phyloP scores from a whole-genome alignment of 2,113 vertebrate genomes.

The Sturnira hondurensis region DNA sequence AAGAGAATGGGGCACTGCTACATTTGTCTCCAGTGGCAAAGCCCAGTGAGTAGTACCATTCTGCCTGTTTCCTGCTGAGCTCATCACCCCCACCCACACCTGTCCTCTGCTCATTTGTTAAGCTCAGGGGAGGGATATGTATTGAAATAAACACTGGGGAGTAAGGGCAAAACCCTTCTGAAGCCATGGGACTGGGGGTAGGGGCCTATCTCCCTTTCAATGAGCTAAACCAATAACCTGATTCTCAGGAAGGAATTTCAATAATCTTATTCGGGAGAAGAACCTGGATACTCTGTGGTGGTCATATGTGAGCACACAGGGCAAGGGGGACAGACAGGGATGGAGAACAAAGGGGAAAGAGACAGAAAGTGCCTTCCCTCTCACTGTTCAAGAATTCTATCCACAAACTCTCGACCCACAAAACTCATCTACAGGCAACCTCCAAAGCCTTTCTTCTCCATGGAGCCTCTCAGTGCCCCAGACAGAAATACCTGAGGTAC shows the following conservation, averaged over 20 bases:
- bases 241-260: not conserved
- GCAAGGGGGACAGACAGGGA: not conserved
- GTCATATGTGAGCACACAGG: not conserved
- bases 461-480: not conserved
- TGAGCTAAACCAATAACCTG: not conserved
- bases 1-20: not conserved
- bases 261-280: not conserved
- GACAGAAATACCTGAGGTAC: not conserved
- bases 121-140: not conserved
- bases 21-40: not conserved
- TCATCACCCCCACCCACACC: not conserved
- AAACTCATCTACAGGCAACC: not conserved
- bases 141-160: not conserved
- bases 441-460: constrained; percentile 5
- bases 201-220: not conserved
- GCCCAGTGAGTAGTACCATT: not conserved
- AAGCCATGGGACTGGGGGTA: not conserved
- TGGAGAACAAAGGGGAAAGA: not conserved
- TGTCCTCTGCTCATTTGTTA: not conserved
- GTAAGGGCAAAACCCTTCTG: not conserved
- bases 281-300: not conserved
- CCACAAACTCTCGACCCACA: not conserved
- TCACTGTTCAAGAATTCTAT: not conserved
- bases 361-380: not conserved
- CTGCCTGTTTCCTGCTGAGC: not conserved